A percentile compares a stretch with the other conserved stretches of the same genome.
Conservation (phyloP, 2,888 invertebrate genomes). For the Hyposoter dolosus region DNA sequence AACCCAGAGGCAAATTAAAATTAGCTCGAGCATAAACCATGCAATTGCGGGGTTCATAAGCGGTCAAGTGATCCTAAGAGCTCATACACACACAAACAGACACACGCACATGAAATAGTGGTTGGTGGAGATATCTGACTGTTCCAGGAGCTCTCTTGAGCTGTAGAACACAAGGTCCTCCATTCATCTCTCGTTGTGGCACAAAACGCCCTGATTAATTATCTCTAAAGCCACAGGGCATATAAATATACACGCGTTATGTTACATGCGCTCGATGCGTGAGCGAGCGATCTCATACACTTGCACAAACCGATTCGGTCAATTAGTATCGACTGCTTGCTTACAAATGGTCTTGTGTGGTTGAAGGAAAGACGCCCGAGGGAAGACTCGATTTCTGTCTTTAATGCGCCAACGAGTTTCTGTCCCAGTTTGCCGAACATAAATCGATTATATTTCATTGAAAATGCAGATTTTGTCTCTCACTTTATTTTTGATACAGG, state of each 20-base stretch:
- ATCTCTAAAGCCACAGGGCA: conserved; percentile 47
- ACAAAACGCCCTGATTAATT: conserved; percentile 66
- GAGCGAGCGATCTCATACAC: conserved; percentile 25
- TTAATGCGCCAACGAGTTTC: conserved; percentile 29
- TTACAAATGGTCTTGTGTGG: conserved; percentile 10
- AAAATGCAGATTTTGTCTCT: conserved; percentile 18
- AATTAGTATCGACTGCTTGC: conserved; percentile 33
- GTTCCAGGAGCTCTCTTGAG: conserved; percentile 57
- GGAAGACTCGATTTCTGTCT: conserved; percentile 23
- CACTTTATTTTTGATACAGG: neutral
- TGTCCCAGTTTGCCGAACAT: conserved; percentile 19
- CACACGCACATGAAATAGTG: neutral
- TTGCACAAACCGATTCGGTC: conserved; percentile 60
- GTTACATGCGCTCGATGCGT: conserved; percentile 34
- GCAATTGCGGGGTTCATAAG: conserved; percentile 67
- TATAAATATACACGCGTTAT: conserved; percentile 24
- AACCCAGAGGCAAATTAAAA: conserved; percentile 57
- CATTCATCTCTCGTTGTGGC: conserved; percentile 61
- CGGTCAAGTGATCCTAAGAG: conserved; percentile 68
- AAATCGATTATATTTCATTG: conserved; percentile 20
- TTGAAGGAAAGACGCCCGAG: conserved; percentile 47
- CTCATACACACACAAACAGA: neutral
- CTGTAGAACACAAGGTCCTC: conserved; percentile 56
- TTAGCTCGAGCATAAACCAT: conserved; percentile 53
- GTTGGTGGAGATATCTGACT: conserved; percentile 41